Base-by-base conservation (phyloP, 92 coral and sea anemone species). In the Pocillopora meandrina region DNA sequence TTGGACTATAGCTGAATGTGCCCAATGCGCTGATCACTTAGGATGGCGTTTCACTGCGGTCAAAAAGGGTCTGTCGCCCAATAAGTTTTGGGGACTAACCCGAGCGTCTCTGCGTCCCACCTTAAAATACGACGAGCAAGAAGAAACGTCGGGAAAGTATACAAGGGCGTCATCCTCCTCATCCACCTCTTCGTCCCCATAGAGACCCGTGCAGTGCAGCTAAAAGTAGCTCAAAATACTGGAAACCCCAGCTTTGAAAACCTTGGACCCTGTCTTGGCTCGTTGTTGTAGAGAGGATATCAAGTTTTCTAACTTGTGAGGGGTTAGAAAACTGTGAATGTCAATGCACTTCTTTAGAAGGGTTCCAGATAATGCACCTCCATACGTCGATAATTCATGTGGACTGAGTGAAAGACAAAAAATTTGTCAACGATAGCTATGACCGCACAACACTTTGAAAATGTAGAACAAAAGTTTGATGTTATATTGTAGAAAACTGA, bases 1-100 rank as follows among this genome's bases (percentile, higher is more conserved):
- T 12, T 96, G 98, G 98, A 96, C 98, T 14, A 96, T 96, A 55
- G 98, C 98, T 19, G 98, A 96, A 86, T 96, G 98, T 78, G 89
- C 85, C 47, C 98, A 94, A 71, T 96, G 98, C 65, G 78, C 86
- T 65, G 92, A 92, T 42, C 98, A 96, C 80, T 84, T 96, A 42
- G 98, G 98, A 10, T 96, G 98, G 98, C 89, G 94, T 80, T 96
- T 96, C 72, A 96, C 98, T 17, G 92, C 98, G 2, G 96, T 92
- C 87, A 94, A 92, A 82, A 94, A 87, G 90, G 98, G 95, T 35
- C 80, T 96, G 62, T 75, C 89, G 17, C 98, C 98, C 49, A 86
- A 79, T 83, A 96, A 96, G 90, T 96, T 96, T 84, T 96, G 98
- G 98, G 98, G 98, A 10, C 87, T 96, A 33, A 96, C 98, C 9